phyloP scores from a whole-genome alignment of 2,797 vertebrate species.

The Myripristis murdjan region DNA sequence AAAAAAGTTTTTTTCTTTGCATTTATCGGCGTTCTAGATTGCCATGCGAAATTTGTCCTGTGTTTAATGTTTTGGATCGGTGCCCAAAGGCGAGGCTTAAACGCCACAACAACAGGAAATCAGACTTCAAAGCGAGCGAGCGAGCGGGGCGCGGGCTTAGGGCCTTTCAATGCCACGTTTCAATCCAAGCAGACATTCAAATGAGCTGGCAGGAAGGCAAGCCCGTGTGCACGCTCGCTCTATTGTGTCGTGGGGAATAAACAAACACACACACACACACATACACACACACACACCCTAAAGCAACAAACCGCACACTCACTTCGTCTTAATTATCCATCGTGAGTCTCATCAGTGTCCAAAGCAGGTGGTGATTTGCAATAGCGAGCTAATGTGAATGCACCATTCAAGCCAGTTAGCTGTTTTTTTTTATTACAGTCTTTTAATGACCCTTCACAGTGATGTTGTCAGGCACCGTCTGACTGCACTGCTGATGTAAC shows the following conservation, averaged over 20 bases:
- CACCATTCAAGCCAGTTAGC: constrained; percentile 55
- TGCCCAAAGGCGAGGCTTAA: constrained; percentile 40
- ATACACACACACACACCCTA: not conserved
- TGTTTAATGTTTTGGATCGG: constrained; percentile 31
- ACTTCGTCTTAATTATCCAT: constrained; percentile 14
- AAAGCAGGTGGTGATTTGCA: constrained; percentile 29
- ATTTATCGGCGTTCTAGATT: constrained; percentile 11
- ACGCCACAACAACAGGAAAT: constrained; percentile 51
- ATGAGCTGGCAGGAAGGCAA: constrained; percentile 34
- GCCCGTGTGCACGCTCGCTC: not conserved
- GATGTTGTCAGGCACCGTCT: constrained; percentile 52
- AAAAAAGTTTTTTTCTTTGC: constrained; percentile 30
- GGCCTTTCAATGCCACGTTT: constrained; percentile 35
- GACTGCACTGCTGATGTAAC: constrained; percentile 49
- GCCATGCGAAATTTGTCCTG: not conserved
- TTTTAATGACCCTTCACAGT: constrained; percentile 63
- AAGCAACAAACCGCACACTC: constrained; percentile 2
- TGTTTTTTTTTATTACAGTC: constrained; percentile 56
- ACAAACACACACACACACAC: not conserved
- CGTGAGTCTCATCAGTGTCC: constrained; percentile 31
- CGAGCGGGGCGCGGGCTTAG: constrained; percentile 24
- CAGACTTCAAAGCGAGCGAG: constrained; percentile 55
- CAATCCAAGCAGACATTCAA: constrained; percentile 52
- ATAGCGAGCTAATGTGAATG: constrained; percentile 26
- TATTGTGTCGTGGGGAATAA: not conserved